Evolutionary conservation across 2,113 vertebrate genomes (phyloP), one percentile per base, ranked within the genome.

Genomic region (Indicator indicator): DNA sequence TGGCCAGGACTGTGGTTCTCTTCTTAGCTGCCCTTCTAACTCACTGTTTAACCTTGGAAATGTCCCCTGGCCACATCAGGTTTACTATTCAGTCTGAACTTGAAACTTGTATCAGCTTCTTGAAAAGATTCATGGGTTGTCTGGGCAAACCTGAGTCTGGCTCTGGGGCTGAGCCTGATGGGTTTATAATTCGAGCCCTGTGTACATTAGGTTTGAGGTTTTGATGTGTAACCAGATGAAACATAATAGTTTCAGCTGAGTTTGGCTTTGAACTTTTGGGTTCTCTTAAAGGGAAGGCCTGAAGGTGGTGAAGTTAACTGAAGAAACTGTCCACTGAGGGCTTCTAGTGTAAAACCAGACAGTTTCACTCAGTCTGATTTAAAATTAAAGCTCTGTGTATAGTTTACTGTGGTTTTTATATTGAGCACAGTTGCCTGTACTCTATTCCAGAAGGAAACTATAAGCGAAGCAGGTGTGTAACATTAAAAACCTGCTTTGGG

Each of bases 171-270:
- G 67, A 76, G 76, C 65, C 76, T 91, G 88, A 90, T 95, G 71
- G 27, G 65, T 93, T 95, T 93, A 93, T 95, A 94, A 93, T 95
- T 92, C 59, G 73, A 92, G 88, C 24, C 54, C 55, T 94, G 59
- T 75, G 55, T 93, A 64, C 73, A 73, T 11, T 19, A 82, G 50
- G 76, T 93, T 90, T 95, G 94, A 95, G 94, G 90, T 93, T 95
- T 95, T 94, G 95, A 94, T 86, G 38, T 76, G 73, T 55, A 95
- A 94, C 83, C 93, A 97, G 93, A 90, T 91, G 89, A 94, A 96
- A 95, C 86, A 88, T 74, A 36, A 91, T 83, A 81, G 70, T 88
- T 95, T 92, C 77, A 88, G 42, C 54, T 76, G 86, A 84, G 89
- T 94, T 95, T 93, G 86, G 85, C 85, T 95, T 95, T 94, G 62